These are phyloP conservation scores for Lepidotrigona ventralis DNA, from an alignment of 1,140 invertebrate species.

Conservation along the genomic window DNA sequence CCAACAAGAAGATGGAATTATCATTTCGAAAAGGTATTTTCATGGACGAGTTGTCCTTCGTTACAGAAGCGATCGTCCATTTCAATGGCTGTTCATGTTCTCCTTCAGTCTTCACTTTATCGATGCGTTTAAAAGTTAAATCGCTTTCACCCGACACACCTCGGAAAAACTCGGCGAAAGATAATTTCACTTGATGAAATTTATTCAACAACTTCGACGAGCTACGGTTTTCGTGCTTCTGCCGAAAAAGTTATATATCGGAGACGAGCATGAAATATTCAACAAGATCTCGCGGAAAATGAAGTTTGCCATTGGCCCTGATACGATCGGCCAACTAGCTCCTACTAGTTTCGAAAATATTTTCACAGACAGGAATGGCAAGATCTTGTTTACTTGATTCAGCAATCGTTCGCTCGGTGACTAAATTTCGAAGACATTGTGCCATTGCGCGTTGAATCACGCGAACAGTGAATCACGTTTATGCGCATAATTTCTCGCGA, in stretches of 20 bases:
- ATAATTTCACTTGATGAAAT: constrained; percentile 10
- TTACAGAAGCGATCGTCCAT: background rate
- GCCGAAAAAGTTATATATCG: background rate
- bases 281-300: background rate
- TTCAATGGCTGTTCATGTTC: background rate
- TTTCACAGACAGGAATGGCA: background rate
- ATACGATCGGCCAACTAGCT: background rate
- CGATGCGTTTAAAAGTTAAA: background rate
- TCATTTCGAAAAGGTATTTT: background rate
- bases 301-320: background rate
- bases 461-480: background rate
- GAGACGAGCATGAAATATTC: background rate
- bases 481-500: background rate
- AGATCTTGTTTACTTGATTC: background rate
- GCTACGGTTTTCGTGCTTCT: background rate
- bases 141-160: background rate
- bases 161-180: background rate
- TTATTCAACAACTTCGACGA: background rate
- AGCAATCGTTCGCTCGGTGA: background rate
- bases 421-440: background rate
- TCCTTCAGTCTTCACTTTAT: background rate
- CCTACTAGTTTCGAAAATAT: background rate
- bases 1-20: too few relatives aligned
- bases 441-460: background rate
- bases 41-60: background rate